Conservation (phyloP, 2,797 vertebrate species). For the Aerospiza tachiro region DNA sequence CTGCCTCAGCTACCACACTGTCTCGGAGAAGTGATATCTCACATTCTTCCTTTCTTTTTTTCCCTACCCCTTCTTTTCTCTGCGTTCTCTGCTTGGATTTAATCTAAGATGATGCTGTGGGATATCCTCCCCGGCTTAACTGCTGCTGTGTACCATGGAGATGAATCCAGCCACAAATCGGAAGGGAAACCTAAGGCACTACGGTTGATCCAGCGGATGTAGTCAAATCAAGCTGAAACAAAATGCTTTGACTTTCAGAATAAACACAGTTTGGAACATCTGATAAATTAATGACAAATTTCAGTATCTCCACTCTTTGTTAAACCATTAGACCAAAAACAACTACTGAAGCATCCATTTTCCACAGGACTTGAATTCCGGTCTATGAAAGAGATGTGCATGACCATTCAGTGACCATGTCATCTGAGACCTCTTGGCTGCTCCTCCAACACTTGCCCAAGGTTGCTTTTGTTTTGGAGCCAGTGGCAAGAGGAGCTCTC, state of each 20-base stretch:
- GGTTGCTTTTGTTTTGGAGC: background rate
- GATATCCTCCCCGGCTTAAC: background rate
- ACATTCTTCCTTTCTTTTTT: background rate
- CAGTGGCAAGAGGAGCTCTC: background rate
- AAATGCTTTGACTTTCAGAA: background rate
- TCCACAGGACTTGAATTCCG: background rate
- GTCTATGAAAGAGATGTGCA: background rate
- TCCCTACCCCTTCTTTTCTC: background rate
- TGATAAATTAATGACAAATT: background rate
- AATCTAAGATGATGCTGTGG: background rate
- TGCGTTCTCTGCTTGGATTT: background rate
- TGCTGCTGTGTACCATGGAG: background rate
- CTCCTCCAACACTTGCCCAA: background rate
- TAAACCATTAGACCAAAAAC: background rate
- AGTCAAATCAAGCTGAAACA: conserved; percentile 10
- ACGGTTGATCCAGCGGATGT: rapidly evolving
- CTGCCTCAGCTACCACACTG: background rate
- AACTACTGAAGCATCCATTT: background rate
- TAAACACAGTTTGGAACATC: background rate
- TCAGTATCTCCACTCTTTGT: background rate
- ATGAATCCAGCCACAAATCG: background rate
- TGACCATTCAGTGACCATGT: background rate
- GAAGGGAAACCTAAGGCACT: background rate
- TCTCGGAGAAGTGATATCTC: background rate
- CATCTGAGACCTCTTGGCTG: background rate